phyloP scores from a whole-genome alignment of 2,888 invertebrate genomes.

The Dendrolimus pini region DNA sequence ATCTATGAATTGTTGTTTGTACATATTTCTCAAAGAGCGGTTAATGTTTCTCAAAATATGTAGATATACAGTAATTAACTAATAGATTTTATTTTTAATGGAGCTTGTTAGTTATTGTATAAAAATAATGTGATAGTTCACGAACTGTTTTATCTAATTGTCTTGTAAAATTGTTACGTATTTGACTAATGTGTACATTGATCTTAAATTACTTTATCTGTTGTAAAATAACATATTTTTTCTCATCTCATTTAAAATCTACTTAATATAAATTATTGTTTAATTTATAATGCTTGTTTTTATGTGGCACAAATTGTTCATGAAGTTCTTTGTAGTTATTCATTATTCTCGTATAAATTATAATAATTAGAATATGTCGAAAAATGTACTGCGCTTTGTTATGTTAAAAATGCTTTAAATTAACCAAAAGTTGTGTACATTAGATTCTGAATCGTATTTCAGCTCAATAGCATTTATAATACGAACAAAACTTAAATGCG shows the following conservation, averaged over 20 bases:
- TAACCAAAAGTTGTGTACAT: constrained; percentile 1
- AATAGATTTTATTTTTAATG: constrained; percentile 28
- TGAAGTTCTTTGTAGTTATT: constrained; percentile 9
- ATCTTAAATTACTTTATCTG: constrained; percentile 15
- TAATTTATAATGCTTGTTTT: constrained; percentile 5
- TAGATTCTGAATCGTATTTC: too few relatives aligned
- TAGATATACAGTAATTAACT: constrained; percentile 37
- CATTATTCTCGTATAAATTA: neutral
- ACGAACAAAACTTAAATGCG: too few relatives aligned
- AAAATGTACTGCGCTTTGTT: constrained; percentile 3
- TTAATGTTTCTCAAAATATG: constrained; percentile 39
- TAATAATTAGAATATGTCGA: neutral
- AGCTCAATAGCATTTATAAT: too few relatives aligned
- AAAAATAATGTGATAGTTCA: constrained; percentile 25
- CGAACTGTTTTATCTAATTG: constrained; percentile 34
- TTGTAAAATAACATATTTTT: constrained; percentile 16
- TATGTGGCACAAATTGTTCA: constrained; percentile 9
- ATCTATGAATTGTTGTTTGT: constrained; percentile 21
- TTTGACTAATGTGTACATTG: constrained; percentile 23
- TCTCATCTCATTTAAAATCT: constrained; percentile 6
- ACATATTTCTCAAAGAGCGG: constrained; percentile 31
- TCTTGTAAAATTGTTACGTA: constrained; percentile 36
- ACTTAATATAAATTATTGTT: neutral
- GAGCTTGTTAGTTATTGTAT: constrained; percentile 37
- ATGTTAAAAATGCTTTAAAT: constrained; percentile 31